Conservation (phyloP, 2,888 invertebrate species). For the Hydrotaea diabolus region DNA sequence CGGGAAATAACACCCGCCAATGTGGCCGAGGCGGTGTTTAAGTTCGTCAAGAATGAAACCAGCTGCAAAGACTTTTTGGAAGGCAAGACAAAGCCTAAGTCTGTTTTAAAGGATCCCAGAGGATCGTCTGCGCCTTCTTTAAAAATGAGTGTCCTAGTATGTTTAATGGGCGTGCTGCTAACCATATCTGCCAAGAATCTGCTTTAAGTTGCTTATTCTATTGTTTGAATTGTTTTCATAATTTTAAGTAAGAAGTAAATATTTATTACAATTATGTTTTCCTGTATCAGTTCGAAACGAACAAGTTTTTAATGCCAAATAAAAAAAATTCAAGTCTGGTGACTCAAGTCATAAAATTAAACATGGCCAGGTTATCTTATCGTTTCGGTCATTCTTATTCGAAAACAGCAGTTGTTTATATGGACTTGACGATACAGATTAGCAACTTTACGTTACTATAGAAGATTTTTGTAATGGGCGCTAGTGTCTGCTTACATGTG, state of each 20-base stretch:
- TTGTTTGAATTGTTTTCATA: conserved; percentile 1
- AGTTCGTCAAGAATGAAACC: conserved; percentile 85
- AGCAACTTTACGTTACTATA: not conserved
- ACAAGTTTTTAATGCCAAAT: conserved; percentile 4
- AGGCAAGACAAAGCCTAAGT: conserved; percentile 70
- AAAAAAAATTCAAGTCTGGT: conserved; percentile 1
- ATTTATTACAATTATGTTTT: conserved; percentile 25
- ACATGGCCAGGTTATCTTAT: conserved; percentile 16
- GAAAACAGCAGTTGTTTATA: not conserved
- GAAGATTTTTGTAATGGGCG: not conserved
- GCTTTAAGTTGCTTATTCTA: not conserved
- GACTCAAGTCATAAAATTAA: conserved; percentile 7
- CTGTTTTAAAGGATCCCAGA: conserved; percentile 70
- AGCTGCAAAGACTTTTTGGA: conserved; percentile 82
- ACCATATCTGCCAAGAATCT: not conserved
- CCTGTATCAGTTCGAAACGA: not conserved
- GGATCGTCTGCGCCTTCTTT: conserved; percentile 56
- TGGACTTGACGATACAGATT: not conserved
- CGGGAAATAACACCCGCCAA: conserved; percentile 89
- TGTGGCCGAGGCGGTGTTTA: conserved; percentile 88
- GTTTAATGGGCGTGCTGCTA: not conserved
- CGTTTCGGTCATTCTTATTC: not conserved
- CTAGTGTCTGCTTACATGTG: no score
- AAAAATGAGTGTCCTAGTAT: not conserved
- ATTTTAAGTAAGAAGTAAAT: conserved; percentile 10